Conservation (phyloP, 2,797 vertebrate genomes). For the Pagetopsis macropterus region DNA sequence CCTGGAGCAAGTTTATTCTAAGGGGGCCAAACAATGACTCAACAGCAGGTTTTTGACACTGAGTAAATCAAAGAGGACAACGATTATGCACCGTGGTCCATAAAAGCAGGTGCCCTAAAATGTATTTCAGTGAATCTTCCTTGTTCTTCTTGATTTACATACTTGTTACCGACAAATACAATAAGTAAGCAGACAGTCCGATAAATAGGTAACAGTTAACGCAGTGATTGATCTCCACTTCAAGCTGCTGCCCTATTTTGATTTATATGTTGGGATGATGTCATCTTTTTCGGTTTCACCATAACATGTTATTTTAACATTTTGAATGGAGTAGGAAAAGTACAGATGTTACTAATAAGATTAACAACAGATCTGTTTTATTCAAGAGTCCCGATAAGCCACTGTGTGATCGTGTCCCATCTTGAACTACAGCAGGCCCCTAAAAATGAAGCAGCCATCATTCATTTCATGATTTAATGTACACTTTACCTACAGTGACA, state of each 20-base stretch:
- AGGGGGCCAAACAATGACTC: conserved; percentile 63
- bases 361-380: background rate
- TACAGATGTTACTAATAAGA: background rate
- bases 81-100: conserved; percentile 33
- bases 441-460: background rate
- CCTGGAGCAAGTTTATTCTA: conserved; percentile 42
- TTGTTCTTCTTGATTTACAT: conserved; percentile 25
- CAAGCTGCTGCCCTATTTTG: background rate
- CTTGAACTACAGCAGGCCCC: background rate
- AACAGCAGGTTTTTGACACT: conserved; percentile 54
- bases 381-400: too few relatives aligned
- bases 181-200: background rate
- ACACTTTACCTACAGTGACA: background rate
- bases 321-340: background rate
- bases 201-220: background rate
- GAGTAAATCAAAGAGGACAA: conserved; percentile 58
- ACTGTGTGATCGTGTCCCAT: background rate
- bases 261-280: background rate
- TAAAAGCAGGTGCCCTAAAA: conserved; percentile 47
- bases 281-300: background rate
- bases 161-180: background rate
- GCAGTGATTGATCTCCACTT: background rate
- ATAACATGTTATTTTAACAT: background rate
- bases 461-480: background rate
- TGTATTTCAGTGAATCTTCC: conserved; percentile 26